Conservation (phyloP, 2,797 vertebrate genomes). For the Pteronotus mesoamericanus region DNA sequence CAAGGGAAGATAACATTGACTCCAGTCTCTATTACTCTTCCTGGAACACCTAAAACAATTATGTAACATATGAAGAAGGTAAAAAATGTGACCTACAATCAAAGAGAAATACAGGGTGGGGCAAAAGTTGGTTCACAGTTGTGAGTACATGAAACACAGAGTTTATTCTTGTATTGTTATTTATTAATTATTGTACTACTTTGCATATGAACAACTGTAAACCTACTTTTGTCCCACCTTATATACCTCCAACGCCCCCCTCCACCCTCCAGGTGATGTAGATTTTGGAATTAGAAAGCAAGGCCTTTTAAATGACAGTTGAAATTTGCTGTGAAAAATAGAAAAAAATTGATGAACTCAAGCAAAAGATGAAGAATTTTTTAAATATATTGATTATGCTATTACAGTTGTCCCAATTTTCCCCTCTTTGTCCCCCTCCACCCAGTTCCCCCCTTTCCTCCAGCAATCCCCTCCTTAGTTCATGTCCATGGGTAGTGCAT, state of each 20-base stretch:
- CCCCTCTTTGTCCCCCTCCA: too few species aligned
- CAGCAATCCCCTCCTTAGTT: too few species aligned
- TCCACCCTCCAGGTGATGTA: neutral
- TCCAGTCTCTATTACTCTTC: neutral
- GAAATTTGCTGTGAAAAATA: neutral
- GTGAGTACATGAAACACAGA: too few species aligned
- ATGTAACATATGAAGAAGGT: neutral
- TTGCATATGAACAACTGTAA: too few species aligned
- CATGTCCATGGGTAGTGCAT: too few species aligned
- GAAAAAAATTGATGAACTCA: neutral
- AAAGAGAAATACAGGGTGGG: neutral
- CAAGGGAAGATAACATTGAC: neutral
- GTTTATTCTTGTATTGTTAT: too few species aligned
- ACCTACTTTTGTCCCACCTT: neutral
- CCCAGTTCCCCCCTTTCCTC: too few species aligned
- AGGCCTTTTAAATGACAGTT: neutral
- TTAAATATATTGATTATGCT: too few species aligned
- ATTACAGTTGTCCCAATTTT: too few species aligned
- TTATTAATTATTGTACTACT: too few species aligned
- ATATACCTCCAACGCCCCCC: too few species aligned
- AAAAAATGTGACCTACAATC: neutral
- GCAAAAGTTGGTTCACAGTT: too few species aligned
- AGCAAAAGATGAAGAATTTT: neutral
- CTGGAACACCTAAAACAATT: neutral
- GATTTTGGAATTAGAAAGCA: neutral